phyloP scores from a whole-genome alignment of 2,797 vertebrate genomes.

The Myotis planiceps region DNA sequence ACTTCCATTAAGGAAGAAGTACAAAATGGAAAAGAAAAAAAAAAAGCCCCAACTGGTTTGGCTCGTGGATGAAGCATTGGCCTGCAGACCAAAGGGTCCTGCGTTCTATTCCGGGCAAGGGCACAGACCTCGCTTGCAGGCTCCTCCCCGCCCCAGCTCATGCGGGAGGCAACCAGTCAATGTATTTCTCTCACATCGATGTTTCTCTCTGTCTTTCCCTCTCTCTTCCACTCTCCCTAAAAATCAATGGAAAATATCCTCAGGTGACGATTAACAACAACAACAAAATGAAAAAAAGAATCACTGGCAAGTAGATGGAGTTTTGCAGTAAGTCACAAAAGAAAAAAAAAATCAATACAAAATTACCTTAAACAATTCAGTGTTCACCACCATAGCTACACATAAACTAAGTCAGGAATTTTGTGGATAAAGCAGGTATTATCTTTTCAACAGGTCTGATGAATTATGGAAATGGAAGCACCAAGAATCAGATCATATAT shows the following conservation, averaged over 20 bases:
- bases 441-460: background rate
- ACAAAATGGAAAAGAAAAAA: slow-evolving; percentile 29
- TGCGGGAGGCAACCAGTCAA: no score
- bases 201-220: no score
- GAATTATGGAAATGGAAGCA: slow-evolving; percentile 22
- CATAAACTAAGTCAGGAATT: background rate
- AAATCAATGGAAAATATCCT: no score
- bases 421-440: background rate
- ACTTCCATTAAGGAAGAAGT: slow-evolving; percentile 20
- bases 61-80: no score
- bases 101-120: no score
- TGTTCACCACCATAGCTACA: background rate
- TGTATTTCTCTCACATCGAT: no score
- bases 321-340: background rate
- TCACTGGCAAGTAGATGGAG: background rate
- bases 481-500: background rate
- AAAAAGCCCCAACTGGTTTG: background rate
- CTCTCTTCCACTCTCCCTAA: no score
- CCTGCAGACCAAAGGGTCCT: no score
- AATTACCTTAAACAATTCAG: background rate
- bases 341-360: background rate
- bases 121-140: no score
- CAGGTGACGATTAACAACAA: no score
- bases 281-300: slow-evolving; percentile 17
- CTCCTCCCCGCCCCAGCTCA: no score